Conservation (phyloP, 1,140 invertebrate species). For the Eriosoma lanigerum region DNA sequence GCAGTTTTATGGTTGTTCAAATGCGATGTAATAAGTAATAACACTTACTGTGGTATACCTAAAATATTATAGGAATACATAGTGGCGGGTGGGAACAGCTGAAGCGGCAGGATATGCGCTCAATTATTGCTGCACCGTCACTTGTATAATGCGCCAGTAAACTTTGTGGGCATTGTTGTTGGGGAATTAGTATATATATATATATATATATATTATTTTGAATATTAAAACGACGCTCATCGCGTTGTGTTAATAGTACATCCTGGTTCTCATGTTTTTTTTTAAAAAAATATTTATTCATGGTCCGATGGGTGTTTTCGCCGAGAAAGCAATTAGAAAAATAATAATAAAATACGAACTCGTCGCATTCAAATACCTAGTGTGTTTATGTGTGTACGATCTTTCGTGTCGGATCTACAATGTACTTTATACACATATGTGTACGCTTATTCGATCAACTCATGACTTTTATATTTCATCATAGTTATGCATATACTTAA, state of each 20-base stretch:
- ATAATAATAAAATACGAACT: too few species aligned
- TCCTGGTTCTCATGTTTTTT: constrained; percentile 41
- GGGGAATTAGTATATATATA: neutral
- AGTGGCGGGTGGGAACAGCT: neutral
- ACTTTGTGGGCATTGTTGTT: neutral
- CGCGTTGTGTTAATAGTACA: neutral
- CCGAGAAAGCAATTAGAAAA: constrained; percentile 38
- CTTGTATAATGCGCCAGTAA: neutral
- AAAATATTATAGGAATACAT: too few species aligned
- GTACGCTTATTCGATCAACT: too few species aligned
- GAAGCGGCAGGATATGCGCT: constrained; percentile 21
- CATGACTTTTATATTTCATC: too few species aligned
- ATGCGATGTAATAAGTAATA: too few species aligned
- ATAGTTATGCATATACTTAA: too few species aligned
- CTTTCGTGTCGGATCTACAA: too few species aligned
- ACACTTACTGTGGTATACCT: too few species aligned
- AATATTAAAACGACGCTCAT: neutral
- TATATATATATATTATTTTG: neutral
- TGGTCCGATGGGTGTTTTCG: constrained; percentile 27
- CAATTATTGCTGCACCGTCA: neutral
- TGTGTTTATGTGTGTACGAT: too few species aligned
- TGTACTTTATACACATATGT: too few species aligned
- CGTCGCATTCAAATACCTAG: too few species aligned
- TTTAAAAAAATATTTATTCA: constrained; percentile 10
- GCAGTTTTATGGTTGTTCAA: too few species aligned